A percentile compares a stretch with the other conserved stretches of the same genome.
These are phyloP conservation scores for Hydrochoerus hydrochaeris DNA, from an alignment of 2,113 vertebrate genomes.

Conservation along the genomic window DNA sequence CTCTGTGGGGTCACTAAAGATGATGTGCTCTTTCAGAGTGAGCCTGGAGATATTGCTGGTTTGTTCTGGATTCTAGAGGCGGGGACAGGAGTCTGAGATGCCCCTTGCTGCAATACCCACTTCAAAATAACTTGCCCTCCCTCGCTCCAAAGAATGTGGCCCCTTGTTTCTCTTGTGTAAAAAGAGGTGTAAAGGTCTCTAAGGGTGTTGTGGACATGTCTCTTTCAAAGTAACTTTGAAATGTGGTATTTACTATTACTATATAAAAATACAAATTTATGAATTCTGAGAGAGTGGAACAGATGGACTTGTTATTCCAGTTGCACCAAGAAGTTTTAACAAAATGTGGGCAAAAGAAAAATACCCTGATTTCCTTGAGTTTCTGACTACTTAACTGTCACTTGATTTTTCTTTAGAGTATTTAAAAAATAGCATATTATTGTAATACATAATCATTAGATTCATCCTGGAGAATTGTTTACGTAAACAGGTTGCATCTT, in stretches of 20 bases:
- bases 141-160: neutral
- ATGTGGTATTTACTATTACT: neutral
- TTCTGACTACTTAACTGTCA: neutral
- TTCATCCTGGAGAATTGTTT: neutral
- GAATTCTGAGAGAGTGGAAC: neutral
- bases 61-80: neutral
- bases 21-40: neutral
- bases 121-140: neutral
- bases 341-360: neutral
- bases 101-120: neutral
- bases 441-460: neutral
- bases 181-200: neutral
- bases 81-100: neutral
- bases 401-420: neutral
- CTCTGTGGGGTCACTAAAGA: neutral
- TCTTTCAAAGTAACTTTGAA: constrained; percentile 15
- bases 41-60: neutral
- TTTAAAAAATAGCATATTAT: neutral
- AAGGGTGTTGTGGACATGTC: neutral
- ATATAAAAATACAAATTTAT: neutral
- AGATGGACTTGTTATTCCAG: neutral
- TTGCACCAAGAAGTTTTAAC: neutral
- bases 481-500: no score
- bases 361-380: neutral
- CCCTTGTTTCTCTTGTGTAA: neutral